Evolutionary conservation across 2,113 vertebrate genomes (phyloP).

Genomic region (Oxyura jamaicensis): DNA sequence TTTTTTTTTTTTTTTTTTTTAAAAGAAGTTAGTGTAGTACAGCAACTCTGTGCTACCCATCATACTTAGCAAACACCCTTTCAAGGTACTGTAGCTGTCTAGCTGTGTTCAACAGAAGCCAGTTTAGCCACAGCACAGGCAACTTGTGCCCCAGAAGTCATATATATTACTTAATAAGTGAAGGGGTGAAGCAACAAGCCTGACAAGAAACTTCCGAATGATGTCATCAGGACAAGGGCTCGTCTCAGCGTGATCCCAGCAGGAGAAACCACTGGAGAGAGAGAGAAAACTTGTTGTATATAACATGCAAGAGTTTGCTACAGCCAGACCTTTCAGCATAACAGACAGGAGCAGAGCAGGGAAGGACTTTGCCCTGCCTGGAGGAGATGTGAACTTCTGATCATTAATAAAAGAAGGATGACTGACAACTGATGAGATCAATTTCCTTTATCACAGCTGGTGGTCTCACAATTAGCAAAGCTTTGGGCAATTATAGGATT

Average conservation of each 20-base stretch:
- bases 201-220: not conserved
- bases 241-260: not conserved
- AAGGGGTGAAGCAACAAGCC: not conserved
- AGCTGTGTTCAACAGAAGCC: not conserved
- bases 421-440: slow-evolving; percentile 43
- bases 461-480: slow-evolving; percentile 37
- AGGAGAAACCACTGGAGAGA: not conserved
- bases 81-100: not conserved
- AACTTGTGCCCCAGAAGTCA: not conserved
- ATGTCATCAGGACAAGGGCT: not conserved
- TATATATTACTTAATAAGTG: not conserved
- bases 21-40: not conserved
- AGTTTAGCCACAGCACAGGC: not conserved
- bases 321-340: not conserved
- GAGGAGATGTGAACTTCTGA: not conserved
- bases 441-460: slow-evolving; percentile 31
- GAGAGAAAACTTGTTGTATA: accelerated
- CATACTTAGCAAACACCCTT: not conserved
- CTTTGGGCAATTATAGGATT: not conserved
- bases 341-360: not conserved
- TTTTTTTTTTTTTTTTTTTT: not conserved
- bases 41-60: not conserved
- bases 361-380: not conserved
- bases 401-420: not conserved
- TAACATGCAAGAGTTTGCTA: not conserved